Evolutionary conservation across 2,888 invertebrate genomes (phyloP).

Genomic region (Alloplasta piceator): DNA sequence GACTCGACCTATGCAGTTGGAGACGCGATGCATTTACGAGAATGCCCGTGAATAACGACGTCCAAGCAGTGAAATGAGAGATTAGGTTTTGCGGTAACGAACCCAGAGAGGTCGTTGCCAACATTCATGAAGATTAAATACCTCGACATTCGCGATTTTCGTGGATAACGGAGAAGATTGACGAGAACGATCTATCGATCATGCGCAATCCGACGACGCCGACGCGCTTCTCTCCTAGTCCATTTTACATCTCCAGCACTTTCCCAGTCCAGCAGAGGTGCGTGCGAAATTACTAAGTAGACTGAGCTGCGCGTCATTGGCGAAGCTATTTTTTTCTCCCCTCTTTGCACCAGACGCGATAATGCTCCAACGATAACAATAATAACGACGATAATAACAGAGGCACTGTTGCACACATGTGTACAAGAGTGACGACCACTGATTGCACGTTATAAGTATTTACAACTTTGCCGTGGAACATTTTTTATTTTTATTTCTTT

Average conservation of each 20-base stretch:
- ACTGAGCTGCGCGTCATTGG: constrained; percentile 39
- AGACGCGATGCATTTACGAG: constrained; percentile 23
- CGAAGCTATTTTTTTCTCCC: constrained; percentile 50
- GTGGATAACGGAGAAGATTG: constrained; percentile 31
- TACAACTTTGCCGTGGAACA: constrained; percentile 21
- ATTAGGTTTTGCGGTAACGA: constrained; percentile 62
- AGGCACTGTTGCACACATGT: background rate
- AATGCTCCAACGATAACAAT: constrained; percentile 34
- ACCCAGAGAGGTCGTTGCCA: constrained; percentile 17
- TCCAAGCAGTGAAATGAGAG: constrained; percentile 54
- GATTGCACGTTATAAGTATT: constrained; percentile 54
- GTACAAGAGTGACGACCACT: constrained; percentile 14
- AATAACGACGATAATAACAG: constrained; percentile 22
- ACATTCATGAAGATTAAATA: constrained; percentile 59
- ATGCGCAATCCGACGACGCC: constrained; percentile 26
- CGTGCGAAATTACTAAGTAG: constrained; percentile 48
- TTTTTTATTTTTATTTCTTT: background rate
- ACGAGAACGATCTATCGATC: constrained; percentile 54
- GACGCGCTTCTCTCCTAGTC: background rate
- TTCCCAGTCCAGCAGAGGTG: background rate
- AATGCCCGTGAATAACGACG: constrained; percentile 8
- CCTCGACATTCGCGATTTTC: constrained; percentile 37
- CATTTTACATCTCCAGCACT: background rate
- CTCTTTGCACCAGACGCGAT: constrained; percentile 29
- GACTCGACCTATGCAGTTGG: constrained; percentile 5